These are phyloP conservation scores for Morphnarchus princeps DNA, from an alignment of 2,113 vertebrate genomes.

Conservation along the genomic window DNA sequence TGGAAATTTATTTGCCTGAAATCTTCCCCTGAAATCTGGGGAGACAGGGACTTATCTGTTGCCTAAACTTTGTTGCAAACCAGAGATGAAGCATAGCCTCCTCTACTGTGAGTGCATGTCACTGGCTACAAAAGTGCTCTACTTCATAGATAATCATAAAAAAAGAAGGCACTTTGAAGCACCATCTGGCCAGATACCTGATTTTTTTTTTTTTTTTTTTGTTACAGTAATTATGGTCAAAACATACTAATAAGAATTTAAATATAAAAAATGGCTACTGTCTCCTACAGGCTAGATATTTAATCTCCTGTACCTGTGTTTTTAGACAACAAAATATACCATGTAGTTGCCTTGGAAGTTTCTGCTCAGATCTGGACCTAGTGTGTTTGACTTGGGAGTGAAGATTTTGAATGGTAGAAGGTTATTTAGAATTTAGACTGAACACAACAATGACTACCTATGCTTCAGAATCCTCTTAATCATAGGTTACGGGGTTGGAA, in stretches of 20 bases:
- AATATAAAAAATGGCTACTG: not conserved
- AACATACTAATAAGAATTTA: not conserved
- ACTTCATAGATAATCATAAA: not conserved
- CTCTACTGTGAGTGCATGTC: rapidly evolving
- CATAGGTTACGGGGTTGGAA: not conserved
- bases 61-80: not conserved
- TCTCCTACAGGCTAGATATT: not conserved
- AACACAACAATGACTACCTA: not conserved
- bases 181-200: no score
- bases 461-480: not conserved
- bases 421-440: not conserved
- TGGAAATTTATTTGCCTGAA: not conserved
- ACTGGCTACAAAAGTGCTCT: not conserved
- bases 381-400: rapidly evolving
- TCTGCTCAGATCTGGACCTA: not conserved
- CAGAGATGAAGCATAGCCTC: not conserved
- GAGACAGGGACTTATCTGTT: not conserved
- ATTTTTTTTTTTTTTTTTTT: not conserved
- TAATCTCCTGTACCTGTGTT: not conserved
- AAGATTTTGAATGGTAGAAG: not conserved
- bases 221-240: not conserved
- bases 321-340: not conserved
- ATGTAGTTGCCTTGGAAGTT: not conserved
- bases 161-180: not conserved
- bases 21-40: no score